Percentiles rank a stretch among this genome's conserved stretches.
Evolutionary conservation across 2,113 vertebrate species (phyloP).

Genomic region (Hipposideros armiger): DNA sequence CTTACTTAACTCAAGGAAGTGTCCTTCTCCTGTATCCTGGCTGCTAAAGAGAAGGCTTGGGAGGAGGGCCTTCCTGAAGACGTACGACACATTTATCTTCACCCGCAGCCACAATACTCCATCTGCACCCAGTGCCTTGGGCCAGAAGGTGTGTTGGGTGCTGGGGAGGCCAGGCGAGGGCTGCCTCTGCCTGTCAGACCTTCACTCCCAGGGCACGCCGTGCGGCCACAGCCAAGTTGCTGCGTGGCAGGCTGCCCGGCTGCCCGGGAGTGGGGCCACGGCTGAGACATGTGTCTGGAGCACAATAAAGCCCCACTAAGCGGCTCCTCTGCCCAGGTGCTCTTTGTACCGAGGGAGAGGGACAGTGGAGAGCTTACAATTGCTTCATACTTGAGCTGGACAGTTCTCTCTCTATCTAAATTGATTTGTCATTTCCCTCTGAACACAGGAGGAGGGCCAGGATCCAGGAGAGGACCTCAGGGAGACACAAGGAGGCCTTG

Average conservation of each 20-base stretch:
- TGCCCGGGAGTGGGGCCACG: neutral
- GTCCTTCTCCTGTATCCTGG: neutral
- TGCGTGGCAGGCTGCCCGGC: neutral
- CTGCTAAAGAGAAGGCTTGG: neutral
- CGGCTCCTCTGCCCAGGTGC: neutral
- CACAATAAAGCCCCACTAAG: neutral
- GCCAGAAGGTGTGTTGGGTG: neutral
- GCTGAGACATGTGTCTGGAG: neutral
- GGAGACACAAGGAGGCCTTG: neutral
- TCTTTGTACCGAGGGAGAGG: neutral
- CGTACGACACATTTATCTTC: neutral
- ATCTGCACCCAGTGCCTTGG: neutral
- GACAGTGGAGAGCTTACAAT: neutral
- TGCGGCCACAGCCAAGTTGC: neutral
- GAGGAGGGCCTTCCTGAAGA: neutral
- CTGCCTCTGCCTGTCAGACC: neutral
- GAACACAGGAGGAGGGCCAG: neutral
- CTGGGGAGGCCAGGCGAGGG: neutral
- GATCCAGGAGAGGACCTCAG: neutral
- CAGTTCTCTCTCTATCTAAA: constrained; percentile 50
- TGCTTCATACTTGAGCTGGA: neutral
- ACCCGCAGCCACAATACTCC: neutral
- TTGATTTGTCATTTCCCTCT: constrained; percentile 53
- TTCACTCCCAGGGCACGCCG: rapidly evolving
- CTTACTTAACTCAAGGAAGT: neutral